phyloP scores from a whole-genome alignment of 2,888 invertebrate species.

The Lomographa bimaculata region DNA sequence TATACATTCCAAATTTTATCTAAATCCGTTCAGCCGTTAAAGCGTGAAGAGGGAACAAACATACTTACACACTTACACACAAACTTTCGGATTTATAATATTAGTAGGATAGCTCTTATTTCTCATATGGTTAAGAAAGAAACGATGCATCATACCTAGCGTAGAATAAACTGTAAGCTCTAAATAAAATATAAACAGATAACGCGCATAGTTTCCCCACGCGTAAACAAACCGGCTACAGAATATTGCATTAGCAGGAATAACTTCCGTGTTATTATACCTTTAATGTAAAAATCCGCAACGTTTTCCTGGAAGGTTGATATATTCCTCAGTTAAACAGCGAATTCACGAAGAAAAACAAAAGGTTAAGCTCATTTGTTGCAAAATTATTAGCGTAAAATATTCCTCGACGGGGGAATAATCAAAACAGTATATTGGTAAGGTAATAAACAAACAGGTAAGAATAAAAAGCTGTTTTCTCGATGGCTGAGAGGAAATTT shows the following conservation, averaged over 20 bases:
- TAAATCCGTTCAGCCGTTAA: no score
- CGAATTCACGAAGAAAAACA: constrained; percentile 35
- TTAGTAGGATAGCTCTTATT: no score
- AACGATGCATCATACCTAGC: no score
- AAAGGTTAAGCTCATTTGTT: constrained; percentile 40
- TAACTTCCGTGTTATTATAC: constrained; percentile 9
- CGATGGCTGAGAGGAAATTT: constrained; percentile 63
- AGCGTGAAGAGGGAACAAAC: no score
- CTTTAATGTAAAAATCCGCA: constrained; percentile 15
- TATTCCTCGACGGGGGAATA: constrained; percentile 16
- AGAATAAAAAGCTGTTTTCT: constrained; percentile 68
- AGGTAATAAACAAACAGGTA: constrained; percentile 58
- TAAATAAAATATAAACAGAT: constrained; percentile 10
- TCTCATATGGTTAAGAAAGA: no score
- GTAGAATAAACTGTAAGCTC: constrained; percentile 1
- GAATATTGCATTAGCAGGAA: constrained; percentile 21
- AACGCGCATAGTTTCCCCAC: constrained; percentile 15
- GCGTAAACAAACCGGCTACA: constrained; percentile 13
- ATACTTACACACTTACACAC: no score
- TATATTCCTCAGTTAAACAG: constrained; percentile 20
- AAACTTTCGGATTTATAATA: no score
- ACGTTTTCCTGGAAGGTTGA: constrained; percentile 16
- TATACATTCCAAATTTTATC: no score
- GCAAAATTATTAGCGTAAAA: constrained; percentile 39
- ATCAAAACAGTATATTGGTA: constrained; percentile 53